A percentile compares a stretch with the other conserved stretches of the same genome.
These are phyloP conservation scores for Lathamus discolor DNA, from an alignment of 2,113 vertebrate genomes.

Conservation along the genomic window DNA sequence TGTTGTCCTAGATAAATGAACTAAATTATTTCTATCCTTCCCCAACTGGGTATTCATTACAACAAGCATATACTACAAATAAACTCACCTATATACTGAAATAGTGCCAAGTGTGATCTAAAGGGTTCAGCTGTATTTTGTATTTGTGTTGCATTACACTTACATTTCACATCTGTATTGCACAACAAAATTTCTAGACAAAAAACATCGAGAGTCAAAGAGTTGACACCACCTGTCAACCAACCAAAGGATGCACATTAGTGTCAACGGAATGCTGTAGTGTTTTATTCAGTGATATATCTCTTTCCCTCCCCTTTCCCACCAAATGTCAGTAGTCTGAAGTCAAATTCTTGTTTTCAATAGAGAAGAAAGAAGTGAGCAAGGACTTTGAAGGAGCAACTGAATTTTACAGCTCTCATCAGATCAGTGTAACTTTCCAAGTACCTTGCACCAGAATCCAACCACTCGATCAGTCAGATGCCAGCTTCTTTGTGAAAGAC, in stretches of 20 bases:
- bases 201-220: background rate
- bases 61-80: background rate
- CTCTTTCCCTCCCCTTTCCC: background rate
- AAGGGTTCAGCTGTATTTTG: background rate
- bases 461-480: background rate
- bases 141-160: background rate
- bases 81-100: background rate
- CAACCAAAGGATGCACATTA: background rate
- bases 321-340: background rate
- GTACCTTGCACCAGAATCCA: background rate
- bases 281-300: background rate
- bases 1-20: background rate
- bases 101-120: background rate
- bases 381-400: background rate
- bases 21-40: background rate
- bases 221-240: background rate
- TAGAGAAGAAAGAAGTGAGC: background rate
- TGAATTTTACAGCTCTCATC: background rate
- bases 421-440: background rate
- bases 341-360: background rate
- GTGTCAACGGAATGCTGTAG: accelerated
- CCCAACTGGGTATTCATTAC: background rate
- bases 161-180: background rate
- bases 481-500: background rate
- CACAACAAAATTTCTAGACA: background rate